A percentile compares a stretch with the other conserved stretches of the same genome.
These are phyloP conservation scores for Amazona guildingii DNA, from an alignment of 2,113 vertebrate genomes.

Conservation along the genomic window DNA sequence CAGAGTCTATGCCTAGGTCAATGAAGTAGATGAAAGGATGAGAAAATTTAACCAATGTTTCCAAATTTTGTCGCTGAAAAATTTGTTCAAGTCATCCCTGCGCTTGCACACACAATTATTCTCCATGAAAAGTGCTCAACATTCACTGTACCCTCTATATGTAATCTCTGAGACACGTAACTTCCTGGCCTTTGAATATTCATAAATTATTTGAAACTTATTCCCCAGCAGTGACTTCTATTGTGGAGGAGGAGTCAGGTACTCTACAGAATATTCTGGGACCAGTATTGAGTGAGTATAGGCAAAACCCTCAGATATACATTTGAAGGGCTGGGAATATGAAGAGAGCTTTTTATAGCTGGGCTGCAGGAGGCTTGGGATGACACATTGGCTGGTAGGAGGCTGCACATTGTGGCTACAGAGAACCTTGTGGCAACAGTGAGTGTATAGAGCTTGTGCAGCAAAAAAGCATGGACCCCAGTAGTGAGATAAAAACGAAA, in stretches of 20 bases:
- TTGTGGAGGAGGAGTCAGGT: neutral
- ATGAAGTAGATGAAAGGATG: neutral
- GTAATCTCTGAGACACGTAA: neutral
- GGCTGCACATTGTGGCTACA: neutral
- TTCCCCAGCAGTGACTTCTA: neutral
- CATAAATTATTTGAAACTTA: neutral
- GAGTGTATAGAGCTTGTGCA: neutral
- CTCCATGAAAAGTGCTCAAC: neutral
- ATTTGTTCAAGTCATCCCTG: neutral
- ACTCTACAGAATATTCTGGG: neutral
- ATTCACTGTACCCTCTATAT: too few relatives aligned
- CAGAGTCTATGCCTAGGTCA: neutral
- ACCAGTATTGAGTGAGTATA: neutral
- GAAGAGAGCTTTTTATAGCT: neutral
- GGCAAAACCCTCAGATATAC: neutral
- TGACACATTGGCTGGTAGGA: neutral
- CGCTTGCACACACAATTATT: fast-evolving
- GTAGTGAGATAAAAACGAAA: neutral
- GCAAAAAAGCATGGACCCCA: neutral
- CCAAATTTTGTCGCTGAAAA: neutral
- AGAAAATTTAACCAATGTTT: neutral
- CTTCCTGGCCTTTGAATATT: neutral
- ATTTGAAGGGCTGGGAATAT: neutral
- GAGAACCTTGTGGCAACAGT: neutral
- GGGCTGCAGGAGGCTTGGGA: neutral